Evolutionary conservation across 2,797 vertebrate species (phyloP).

Genomic region (Chaenodraco wilsoni): DNA sequence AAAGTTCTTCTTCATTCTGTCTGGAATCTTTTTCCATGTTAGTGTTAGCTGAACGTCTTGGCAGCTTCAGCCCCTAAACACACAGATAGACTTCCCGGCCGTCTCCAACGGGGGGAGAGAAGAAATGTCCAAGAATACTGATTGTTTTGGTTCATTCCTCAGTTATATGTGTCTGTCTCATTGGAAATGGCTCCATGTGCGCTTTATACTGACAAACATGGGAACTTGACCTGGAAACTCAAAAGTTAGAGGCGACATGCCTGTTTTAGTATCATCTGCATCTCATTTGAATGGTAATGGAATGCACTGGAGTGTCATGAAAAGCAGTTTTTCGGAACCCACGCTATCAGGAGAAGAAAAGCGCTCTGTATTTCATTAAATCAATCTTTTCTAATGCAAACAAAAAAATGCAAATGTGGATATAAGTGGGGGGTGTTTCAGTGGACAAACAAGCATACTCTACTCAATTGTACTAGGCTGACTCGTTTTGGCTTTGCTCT

Average conservation of each 20-base stretch:
- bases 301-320: conserved; percentile 32
- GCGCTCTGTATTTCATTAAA: conserved; percentile 56
- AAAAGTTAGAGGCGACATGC: neutral
- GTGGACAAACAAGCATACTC: conserved; percentile 21
- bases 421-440: neutral
- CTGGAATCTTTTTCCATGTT: conserved; percentile 74
- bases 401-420: conserved; percentile 24
- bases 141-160: conserved; percentile 55
- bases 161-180: conserved; percentile 20
- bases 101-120: conserved; percentile 43
- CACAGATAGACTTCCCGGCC: conserved; percentile 53
- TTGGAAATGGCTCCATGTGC: conserved; percentile 7
- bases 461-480: conserved; percentile 30
- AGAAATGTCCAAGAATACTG: conserved; percentile 37
- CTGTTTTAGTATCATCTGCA: conserved; percentile 14
- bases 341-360: conserved; percentile 42
- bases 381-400: conserved; percentile 45
- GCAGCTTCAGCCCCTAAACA: conserved; percentile 53
- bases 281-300: conserved; percentile 19
- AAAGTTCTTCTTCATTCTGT: conserved; percentile 60
- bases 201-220: conserved; percentile 2
- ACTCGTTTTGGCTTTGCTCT: conserved; percentile 43
- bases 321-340: conserved; percentile 51
- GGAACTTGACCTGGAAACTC: conserved; percentile 16
- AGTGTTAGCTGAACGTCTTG: conserved; percentile 65